These are phyloP conservation scores for Eupithecia vulgata DNA, from an alignment of 2,888 invertebrate genomes.

Conservation along the genomic window DNA sequence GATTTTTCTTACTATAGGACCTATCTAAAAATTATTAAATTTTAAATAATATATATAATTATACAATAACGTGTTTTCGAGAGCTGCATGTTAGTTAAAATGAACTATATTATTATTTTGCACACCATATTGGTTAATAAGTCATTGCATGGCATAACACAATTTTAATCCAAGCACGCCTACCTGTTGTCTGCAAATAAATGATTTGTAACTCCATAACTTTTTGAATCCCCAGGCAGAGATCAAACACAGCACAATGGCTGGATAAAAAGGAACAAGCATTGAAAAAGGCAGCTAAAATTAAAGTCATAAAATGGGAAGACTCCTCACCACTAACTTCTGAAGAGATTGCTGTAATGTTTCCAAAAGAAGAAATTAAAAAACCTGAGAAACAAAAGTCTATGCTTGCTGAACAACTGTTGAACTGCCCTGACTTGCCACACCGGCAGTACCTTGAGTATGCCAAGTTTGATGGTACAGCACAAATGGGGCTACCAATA, in stretches of 20 bases:
- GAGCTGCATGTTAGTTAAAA: too few relatives aligned
- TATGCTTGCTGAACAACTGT: conserved; percentile 89
- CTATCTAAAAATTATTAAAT: background rate
- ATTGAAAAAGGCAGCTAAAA: conserved; percentile 90
- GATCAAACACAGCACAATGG: conserved; percentile 95
- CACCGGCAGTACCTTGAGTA: conserved; percentile 95
- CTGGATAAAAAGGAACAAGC: conserved; percentile 95
- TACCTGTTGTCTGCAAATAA: too few relatives aligned
- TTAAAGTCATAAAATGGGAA: conserved; percentile 90
- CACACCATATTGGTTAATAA: too few relatives aligned
- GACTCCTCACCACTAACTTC: conserved; percentile 78
- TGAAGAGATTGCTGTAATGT: conserved; percentile 85
- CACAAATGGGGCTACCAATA: conserved; percentile 90
- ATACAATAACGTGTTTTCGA: too few relatives aligned
- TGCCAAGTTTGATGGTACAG: conserved; percentile 95
- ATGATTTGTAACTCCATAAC: too few relatives aligned
- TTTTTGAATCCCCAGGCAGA: conserved; percentile 65
- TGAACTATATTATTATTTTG: too few relatives aligned
- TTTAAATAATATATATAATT: too few relatives aligned
- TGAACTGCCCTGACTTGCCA: conserved; percentile 89
- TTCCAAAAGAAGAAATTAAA: conserved; percentile 75
- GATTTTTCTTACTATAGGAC: background rate
- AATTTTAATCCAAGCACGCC: too few relatives aligned
- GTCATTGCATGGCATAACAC: too few relatives aligned
- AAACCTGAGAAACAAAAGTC: conserved; percentile 80